Percentiles rank a stretch among this genome's conserved stretches.
Evolutionary conservation across 2,797 vertebrate genomes (phyloP).

Genomic region (Schizopygopsis pylzovi): DNA sequence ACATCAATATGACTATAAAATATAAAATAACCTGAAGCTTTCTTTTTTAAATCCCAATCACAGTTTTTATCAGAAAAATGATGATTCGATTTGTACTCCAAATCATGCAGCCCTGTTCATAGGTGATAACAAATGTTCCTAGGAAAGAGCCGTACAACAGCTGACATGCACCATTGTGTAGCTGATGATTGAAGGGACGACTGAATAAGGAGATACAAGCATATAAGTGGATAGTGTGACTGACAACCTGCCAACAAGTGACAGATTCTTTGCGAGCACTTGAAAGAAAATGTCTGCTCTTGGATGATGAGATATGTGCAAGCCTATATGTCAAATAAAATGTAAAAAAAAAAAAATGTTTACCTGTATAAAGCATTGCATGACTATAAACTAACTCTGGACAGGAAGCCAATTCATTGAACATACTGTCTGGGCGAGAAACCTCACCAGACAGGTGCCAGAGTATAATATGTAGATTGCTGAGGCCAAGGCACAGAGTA

Average conservation of each 20-base stretch:
- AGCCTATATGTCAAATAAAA: neutral
- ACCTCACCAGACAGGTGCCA: neutral
- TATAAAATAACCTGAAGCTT: neutral
- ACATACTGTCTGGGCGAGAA: neutral
- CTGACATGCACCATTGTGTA: conserved; percentile 1
- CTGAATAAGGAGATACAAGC: conserved; percentile 42
- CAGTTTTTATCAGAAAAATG: neutral
- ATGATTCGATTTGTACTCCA: neutral
- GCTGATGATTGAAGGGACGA: conserved; percentile 1
- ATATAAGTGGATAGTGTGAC: conserved; percentile 17
- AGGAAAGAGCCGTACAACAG: neutral
- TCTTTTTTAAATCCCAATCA: neutral
- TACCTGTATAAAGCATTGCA: neutral
- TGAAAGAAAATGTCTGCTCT: conserved; percentile 41
- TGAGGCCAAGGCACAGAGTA: conserved; percentile 2
- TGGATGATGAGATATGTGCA: conserved; percentile 4
- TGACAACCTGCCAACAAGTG: conserved; percentile 28
- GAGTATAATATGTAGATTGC: conserved; percentile 8
- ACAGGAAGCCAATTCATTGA: neutral
- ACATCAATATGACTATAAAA: neutral
- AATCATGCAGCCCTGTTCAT: neutral
- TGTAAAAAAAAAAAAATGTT: neutral
- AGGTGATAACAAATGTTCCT: neutral
- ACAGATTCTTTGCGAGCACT: conserved; percentile 39
- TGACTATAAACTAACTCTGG: neutral